Base-by-base conservation (phyloP, 2,888 invertebrate species). In the Ryuthela nishihirai region DNA sequence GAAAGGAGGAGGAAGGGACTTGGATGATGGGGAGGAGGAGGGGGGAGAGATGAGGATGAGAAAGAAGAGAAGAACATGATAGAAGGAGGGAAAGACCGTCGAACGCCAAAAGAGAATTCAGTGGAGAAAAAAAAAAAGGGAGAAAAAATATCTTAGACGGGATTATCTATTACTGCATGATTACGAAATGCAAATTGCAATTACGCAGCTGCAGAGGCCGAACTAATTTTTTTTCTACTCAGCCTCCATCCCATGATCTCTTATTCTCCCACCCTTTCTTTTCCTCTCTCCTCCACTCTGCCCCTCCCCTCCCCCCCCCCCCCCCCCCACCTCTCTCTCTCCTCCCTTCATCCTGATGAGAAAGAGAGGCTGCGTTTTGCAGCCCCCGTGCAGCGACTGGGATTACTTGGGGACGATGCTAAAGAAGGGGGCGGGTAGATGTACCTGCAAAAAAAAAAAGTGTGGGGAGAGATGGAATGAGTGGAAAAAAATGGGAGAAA, bases 131-230 rank as follows among this genome's bases (percentile, higher is more conserved):
- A 36, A 56, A 50, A 56, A 56, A 56, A 45, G 36, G 26, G 46
- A 56, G 50, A 56, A 56, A 56, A 44, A 50, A 29, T 39, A 21
- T 23, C 56, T 46, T 26, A 56, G 41, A 42, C 41, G 52, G 56
- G 58, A 58, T 58, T 58, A 58, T 58, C 58, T 58, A 58, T 58
- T 58, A 58, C 58, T 58, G 38, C 49, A 25, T 58, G 58, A 58
- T 58, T 58, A 58, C 52, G 52, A 52, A 58, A 58, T 58, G 58
- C 58, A 58, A 58, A 58, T 58, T 58, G 52, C 58, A 58, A 58
- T 58, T 58, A 58, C 52, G 52, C 38, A n/a, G 20, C 20, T 10
- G 38, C 43, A 20, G 42, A 41, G 46, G 49, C 47, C 9, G 29
- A 29, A 12, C 29, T 7, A 29, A 9, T 29, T 29, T 29, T 29